A percentile compares a stretch with the other conserved stretches of the same genome.
These are phyloP conservation scores for Agriotes lineatus DNA, from an alignment of 2,888 invertebrate species.

Conservation along the genomic window DNA sequence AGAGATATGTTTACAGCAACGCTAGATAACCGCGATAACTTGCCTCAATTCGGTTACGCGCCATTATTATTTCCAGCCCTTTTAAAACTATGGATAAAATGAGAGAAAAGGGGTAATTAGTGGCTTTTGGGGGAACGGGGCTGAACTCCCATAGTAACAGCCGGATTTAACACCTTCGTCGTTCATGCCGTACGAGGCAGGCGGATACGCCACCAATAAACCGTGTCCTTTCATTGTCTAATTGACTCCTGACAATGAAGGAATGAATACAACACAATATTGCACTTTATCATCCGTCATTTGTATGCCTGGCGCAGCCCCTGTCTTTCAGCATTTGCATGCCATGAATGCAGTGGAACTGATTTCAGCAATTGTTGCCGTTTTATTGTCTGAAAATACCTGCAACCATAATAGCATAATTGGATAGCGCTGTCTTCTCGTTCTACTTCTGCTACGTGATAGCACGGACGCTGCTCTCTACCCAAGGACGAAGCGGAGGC, in stretches of 20 bases:
- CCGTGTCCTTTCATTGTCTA: neutral
- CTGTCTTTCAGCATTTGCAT: conserved; percentile 22
- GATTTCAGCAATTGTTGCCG: conserved; percentile 35
- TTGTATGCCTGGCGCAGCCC: neutral
- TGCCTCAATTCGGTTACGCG: conserved; percentile 1
- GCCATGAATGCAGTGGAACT: conserved; percentile 21
- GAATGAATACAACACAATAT: conserved; percentile 1
- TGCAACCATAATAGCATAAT: conserved; percentile 33
- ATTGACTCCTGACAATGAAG: neutral
- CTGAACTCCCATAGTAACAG: too few species aligned
- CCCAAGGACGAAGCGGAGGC: neutral
- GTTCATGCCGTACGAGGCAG: too few species aligned
- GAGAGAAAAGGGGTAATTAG: neutral
- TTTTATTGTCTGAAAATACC: conserved; percentile 38
- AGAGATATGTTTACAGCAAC: neutral
- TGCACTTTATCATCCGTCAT: conserved; percentile 2
- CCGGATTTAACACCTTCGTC: too few species aligned
- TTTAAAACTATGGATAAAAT: neutral
- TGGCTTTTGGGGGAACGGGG: neutral
- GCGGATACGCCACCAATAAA: too few species aligned
- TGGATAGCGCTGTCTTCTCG: conserved; percentile 5
- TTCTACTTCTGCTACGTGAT: neutral
- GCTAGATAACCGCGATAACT: neutral
- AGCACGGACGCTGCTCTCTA: neutral
- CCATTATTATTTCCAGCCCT: neutral